Evolutionary conservation across 2,797 vertebrate genomes (phyloP).

Genomic region (Lithobates pipiens): DNA sequence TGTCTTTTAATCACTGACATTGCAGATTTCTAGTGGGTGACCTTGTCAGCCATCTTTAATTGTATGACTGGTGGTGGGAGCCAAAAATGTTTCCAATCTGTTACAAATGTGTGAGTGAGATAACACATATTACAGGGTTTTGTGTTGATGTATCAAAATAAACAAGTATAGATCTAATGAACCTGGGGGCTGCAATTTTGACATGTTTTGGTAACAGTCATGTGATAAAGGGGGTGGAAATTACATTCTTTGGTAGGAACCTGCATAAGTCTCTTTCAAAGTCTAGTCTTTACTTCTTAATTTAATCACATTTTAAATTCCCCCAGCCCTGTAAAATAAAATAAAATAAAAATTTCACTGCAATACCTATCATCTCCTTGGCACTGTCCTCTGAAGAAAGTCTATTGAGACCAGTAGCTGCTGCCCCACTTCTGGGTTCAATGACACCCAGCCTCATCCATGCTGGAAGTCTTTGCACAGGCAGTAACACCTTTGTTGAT

Average conservation of each 20-base stretch:
- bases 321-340: no score
- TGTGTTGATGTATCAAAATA: not conserved
- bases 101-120: not conserved
- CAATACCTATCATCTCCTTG: not conserved
- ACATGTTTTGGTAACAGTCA: not conserved
- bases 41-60: slow-evolving; percentile 27
- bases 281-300: no score
- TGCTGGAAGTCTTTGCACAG: not conserved
- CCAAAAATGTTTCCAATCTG: not conserved
- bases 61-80: not conserved
- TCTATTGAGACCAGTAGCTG: not conserved
- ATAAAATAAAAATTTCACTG: no score
- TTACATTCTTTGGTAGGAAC: no score
- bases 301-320: no score
- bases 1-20: slow-evolving; percentile 30
- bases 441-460: not conserved
- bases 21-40: slow-evolving; percentile 16
- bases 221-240: not conserved
- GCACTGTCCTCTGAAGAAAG: not conserved
- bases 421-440: not conserved
- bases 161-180: not conserved
- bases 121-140: not conserved
- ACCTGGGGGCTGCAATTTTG: no score
- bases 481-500: no score
- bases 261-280: no score